Evolutionary conservation across 1,140 invertebrate species (phyloP), one percentile per base, ranked within the genome.

Genomic region (Diabrotica undecimpunctata): DNA sequence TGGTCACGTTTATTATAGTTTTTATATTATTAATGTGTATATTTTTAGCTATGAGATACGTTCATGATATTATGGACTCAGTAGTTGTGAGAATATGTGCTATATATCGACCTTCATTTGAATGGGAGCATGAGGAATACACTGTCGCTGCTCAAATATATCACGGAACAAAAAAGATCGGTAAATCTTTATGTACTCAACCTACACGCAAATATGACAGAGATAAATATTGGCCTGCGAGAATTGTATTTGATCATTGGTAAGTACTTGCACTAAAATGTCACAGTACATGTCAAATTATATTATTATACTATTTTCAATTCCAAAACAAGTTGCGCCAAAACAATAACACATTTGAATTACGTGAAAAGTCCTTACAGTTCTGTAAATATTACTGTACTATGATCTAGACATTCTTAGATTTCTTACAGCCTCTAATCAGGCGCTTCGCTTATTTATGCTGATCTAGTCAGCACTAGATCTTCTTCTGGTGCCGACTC

Each of bases 41-140:
- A 13, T 58, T 70, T 72, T 58, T 69, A 90, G 90, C 87, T 73
- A 83, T 83, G 7, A 83, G 87, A 64, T 82, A 85, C 39, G 86
- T 88, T 3, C 84, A 87, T 5, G 87, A 88, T 61, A 84, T 95
- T 46, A 79, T 86, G 6, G 94, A 97, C 73, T 87, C 89, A 11
- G 86, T 95, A 35, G 80, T 95, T 51, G 86, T 97, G 35, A 87
- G 91, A 74, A 85, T 97, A 50, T 92, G 90, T 57, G 89, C 92
- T 52, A 81, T 96, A 14, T 94, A 97, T 79, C 84, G 93, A 66
- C 80, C 95, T 35, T 87, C 88, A 8, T 79, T 81, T 5, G 83
- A 88, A 41, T 96, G 93, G 92, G 86, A 85, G 64, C 91, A 92
- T 78, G 90, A 95, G 72, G 89, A 93, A 73, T 97, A 92, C 73